phyloP scores from a whole-genome alignment of 2,113 vertebrate species.

The Pseudorasbora parva region DNA sequence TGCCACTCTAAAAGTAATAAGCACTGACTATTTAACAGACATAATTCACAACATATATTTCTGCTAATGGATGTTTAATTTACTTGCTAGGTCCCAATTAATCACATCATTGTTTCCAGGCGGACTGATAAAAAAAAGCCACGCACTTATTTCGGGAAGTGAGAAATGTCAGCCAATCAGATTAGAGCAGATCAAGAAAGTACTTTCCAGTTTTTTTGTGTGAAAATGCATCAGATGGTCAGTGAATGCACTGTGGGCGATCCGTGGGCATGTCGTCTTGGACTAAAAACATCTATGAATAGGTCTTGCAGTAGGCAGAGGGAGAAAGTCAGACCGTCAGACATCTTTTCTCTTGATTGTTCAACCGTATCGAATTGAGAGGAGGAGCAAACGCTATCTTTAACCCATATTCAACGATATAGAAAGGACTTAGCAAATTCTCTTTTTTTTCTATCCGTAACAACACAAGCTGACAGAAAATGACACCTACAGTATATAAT shows the following conservation, averaged over 20 bases:
- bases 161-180: background rate
- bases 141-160: background rate
- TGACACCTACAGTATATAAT: conserved; percentile 15
- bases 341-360: conserved; percentile 3
- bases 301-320: conserved; percentile 3
- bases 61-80: background rate
- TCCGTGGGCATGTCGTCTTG: conserved; percentile 1
- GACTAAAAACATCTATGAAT: conserved; percentile 18
- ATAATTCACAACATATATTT: background rate
- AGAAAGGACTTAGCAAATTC: conserved; percentile 18
- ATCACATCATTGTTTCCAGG: background rate
- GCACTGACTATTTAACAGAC: background rate
- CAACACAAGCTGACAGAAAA: background rate
- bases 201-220: background rate
- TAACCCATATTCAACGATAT: background rate
- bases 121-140: background rate
- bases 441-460: background rate
- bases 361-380: conserved; percentile 9
- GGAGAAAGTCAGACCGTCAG: background rate
- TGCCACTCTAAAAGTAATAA: too few species aligned
- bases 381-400: background rate
- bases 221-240: conserved; percentile 17
- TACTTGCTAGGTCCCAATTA: background rate
- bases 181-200: background rate
- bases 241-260: conserved; percentile 2